These are phyloP conservation scores for Ochropleura leucogaster DNA, from an alignment of 2,888 invertebrate species.

Conservation along the genomic window DNA sequence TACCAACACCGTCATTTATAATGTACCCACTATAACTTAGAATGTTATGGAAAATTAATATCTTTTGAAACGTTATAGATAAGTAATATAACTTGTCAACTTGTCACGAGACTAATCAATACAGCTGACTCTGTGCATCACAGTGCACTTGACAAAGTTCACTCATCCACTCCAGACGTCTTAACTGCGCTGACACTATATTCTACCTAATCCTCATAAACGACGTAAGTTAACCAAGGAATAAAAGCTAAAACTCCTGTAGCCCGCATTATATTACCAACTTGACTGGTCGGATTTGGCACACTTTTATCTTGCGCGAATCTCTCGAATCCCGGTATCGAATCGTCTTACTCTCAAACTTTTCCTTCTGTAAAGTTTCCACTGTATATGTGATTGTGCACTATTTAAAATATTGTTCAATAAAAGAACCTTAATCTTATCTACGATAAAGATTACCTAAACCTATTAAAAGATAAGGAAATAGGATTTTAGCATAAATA, in stretches of 20 bases:
- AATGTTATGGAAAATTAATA: background rate
- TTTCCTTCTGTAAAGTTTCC: slow-evolving; percentile 11
- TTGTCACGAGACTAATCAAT: slow-evolving; percentile 3
- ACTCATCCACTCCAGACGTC: slow-evolving; percentile 19
- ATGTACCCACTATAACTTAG: background rate
- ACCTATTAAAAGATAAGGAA: slow-evolving; percentile 40
- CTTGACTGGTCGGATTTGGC: slow-evolving; percentile 38
- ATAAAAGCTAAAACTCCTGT: slow-evolving; percentile 35
- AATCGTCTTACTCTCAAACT: slow-evolving; percentile 47
- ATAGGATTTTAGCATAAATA: slow-evolving; percentile 32
- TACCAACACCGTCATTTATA: background rate
- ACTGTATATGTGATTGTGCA: slow-evolving; percentile 7
- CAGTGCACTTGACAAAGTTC: slow-evolving; percentile 29
- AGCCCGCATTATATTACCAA: slow-evolving; percentile 42
- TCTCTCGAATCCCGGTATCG: slow-evolving; percentile 49
- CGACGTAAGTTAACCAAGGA: slow-evolving; percentile 35
- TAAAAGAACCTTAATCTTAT: slow-evolving; percentile 34
- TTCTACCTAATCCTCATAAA: slow-evolving; percentile 14
- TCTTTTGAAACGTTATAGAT: slow-evolving; percentile 24
- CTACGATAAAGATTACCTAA: slow-evolving; percentile 21
- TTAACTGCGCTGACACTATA: slow-evolving; percentile 8
- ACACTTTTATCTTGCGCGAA: slow-evolving; percentile 50
- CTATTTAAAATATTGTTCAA: slow-evolving; percentile 22
- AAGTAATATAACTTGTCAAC: slow-evolving; percentile 3
- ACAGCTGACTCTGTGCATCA: slow-evolving; percentile 15